phyloP scores from a whole-genome alignment of 2,888 invertebrate genomes.

The Gisinianus flammeolus region DNA sequence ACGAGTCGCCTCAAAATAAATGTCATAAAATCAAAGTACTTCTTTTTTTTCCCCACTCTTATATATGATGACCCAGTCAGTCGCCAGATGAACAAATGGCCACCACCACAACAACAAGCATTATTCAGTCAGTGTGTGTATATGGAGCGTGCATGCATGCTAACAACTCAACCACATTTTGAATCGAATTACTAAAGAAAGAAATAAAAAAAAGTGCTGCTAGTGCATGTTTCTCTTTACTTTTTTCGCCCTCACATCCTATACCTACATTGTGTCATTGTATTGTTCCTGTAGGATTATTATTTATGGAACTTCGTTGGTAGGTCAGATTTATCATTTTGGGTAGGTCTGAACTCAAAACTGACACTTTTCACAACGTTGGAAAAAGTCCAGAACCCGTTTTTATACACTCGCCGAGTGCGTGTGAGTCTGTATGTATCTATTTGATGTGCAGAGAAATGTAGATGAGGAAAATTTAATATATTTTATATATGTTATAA shows the following conservation, averaged over 20 bases:
- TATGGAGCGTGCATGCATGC: background rate
- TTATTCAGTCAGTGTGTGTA: background rate
- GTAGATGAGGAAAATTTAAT: no score
- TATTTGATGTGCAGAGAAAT: background rate
- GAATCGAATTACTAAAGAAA: background rate
- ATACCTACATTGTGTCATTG: background rate
- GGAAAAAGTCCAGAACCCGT: background rate
- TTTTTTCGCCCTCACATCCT: background rate
- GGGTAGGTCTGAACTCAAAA: constrained; percentile 7
- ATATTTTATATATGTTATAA: no score
- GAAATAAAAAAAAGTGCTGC: background rate
- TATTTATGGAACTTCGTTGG: constrained; percentile 24
- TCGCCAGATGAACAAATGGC: constrained; percentile 12
- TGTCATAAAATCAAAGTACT: constrained; percentile 43
- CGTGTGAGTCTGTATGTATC: background rate
- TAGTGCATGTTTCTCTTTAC: background rate
- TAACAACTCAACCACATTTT: background rate
- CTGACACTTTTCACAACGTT: constrained; percentile 14
- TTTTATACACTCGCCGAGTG: no score
- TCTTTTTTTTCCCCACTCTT: background rate
- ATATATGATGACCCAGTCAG: constrained; percentile 16
- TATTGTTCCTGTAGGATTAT: constrained; percentile 10
- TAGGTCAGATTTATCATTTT: constrained; percentile 23
- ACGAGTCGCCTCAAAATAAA: constrained; percentile 42
- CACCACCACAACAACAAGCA: no score